Base-by-base conservation (phyloP, 2,113 vertebrate genomes). In the Amphiprion percula region DNA sequence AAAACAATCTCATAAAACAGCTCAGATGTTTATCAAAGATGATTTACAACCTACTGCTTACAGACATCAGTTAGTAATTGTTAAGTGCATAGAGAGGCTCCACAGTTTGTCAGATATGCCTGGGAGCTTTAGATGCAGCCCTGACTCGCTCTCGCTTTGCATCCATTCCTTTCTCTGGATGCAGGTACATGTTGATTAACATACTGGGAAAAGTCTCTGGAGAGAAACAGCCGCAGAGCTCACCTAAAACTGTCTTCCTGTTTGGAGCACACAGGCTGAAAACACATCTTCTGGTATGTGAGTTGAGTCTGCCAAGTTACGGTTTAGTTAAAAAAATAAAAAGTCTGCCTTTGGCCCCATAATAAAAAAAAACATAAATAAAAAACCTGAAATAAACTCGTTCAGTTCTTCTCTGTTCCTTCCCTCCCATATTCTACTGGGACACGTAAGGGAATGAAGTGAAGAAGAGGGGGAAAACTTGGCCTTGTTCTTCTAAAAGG, bases 171-270 rank as follows among this genome's bases (percentile, higher is more conserved):
- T 59, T 70, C 52, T 70, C 67, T 55, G 54, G 39, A 39, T 80
- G 56, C 62, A 80, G 70, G 72, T 78, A 74, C 39, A 79, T 50
- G 33, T 41, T 69, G 62, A 79, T 77, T n/a, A 73, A 56, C 62
- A 50, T 37, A 24, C 28, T 58, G 37, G 28, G 19, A 26, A 80
- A 60, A 65, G n/a, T 63, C 79, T 85, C 77, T 23, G 56, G 73
- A 68, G 85, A 79, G 30, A 12, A 63, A 65, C 33, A 76, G 73
- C 64, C 64, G 79, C 73, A 19, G 71, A 62, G 65, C 61, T 89
- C 64, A 87, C 68, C 72, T 84, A 56, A 87, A 85, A 80, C 83
- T 61, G 75, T 79, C 80, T 79, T 75, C 72, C 68, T 62, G 79
- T 67, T 76, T 3, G 0, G 39, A 56, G 77, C 59, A 26, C 54